Conservation (phyloP, 2,113 vertebrate genomes). For the Jaculus jaculus region DNA sequence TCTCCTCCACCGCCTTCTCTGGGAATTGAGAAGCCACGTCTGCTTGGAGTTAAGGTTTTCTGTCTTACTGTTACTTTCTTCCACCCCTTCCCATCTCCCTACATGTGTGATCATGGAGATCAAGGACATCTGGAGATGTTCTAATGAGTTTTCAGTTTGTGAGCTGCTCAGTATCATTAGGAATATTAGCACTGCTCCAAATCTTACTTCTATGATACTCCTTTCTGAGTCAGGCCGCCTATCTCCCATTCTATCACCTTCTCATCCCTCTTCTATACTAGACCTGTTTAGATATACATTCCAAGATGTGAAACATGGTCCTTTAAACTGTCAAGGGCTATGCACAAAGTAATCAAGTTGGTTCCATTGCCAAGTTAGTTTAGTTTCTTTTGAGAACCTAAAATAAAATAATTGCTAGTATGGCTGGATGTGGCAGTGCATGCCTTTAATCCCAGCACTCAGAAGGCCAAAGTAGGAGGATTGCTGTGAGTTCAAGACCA, state of each 20-base stretch:
- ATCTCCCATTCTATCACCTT: neutral
- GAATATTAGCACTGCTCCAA: neutral
- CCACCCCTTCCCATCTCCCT: neutral
- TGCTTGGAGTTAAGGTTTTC: neutral
- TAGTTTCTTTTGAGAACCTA: neutral
- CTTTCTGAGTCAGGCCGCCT: neutral
- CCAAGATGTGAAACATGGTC: neutral
- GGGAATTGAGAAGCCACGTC: neutral
- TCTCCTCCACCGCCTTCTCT: neutral
- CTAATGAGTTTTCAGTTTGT: neutral
- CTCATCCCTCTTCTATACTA: neutral
- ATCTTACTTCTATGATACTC: neutral
- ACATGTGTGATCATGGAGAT: neutral
- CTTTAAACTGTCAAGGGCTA: neutral
- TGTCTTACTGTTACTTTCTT: neutral
- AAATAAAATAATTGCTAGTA: neutral
- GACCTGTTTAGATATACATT: neutral
- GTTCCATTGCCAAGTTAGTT: neutral
- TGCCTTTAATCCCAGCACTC: too few relatives aligned
- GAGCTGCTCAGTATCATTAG: neutral
- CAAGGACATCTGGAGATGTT: neutral
- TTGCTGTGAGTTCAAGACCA: too few relatives aligned
- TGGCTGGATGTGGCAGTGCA: too few relatives aligned
- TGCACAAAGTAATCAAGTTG: conserved; percentile 40
- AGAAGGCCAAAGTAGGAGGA: too few relatives aligned